Evolutionary conservation across 2,797 vertebrate species (phyloP).

Genomic region (Epinephelus awoara): DNA sequence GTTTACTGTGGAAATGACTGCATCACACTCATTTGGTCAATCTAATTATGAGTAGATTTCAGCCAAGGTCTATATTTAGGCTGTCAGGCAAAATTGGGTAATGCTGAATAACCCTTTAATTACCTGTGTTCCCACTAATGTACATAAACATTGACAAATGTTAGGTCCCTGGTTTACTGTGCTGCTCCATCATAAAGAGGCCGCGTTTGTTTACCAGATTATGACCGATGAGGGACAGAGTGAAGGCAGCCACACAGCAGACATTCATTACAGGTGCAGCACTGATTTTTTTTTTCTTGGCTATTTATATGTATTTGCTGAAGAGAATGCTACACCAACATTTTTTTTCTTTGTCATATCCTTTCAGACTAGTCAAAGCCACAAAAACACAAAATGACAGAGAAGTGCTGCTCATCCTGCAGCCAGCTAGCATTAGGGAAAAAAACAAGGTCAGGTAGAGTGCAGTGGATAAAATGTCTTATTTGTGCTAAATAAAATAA

Average conservation of each 20-base stretch:
- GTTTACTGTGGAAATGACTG: constrained; percentile 72
- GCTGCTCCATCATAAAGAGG: background rate
- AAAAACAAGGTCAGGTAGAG: constrained; percentile 68
- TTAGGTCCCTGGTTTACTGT: constrained; percentile 19
- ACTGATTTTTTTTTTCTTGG: constrained; percentile 9
- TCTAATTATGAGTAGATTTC: constrained; percentile 67
- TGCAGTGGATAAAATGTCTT: constrained; percentile 67
- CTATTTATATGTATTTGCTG: constrained; percentile 27
- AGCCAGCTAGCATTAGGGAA: constrained; percentile 50
- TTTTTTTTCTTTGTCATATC: constrained; percentile 41
- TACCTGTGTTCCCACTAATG: constrained; percentile 20
- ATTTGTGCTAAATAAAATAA: constrained; percentile 66
- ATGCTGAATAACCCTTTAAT: constrained; percentile 54
- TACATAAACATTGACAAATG: background rate
- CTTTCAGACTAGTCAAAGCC: constrained; percentile 52
- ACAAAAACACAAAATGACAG: constrained; percentile 50
- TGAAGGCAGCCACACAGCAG: constrained; percentile 5
- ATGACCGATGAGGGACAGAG: constrained; percentile 18
- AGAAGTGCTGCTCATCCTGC: constrained; percentile 59
- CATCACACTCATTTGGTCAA: constrained; percentile 61
- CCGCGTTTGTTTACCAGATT: constrained; percentile 1
- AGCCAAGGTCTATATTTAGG: constrained; percentile 67
- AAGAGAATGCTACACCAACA: constrained; percentile 20
- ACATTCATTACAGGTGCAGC: constrained; percentile 28
- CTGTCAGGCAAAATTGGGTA: constrained; percentile 26